A percentile compares a stretch with the other conserved stretches of the same genome.
Conservation (phyloP, 2,113 vertebrate species). For the Dascyllus trimaculatus region DNA sequence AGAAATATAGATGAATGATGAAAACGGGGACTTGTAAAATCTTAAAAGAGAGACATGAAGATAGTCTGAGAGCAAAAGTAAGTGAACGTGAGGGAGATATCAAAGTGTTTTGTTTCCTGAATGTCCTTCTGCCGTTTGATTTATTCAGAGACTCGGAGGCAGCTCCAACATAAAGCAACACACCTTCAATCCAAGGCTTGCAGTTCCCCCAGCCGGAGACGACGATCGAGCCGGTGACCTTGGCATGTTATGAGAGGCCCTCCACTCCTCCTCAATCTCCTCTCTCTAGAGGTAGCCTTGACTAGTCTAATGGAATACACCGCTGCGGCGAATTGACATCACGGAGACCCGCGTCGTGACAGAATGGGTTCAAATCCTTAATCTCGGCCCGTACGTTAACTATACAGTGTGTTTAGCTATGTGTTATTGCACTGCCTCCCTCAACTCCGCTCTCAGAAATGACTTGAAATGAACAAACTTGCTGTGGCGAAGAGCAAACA, state of each 20-base stretch:
- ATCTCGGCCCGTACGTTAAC: conserved; percentile 39
- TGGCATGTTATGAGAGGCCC: conserved; percentile 59
- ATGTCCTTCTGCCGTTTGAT: conserved; percentile 44
- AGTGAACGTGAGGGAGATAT: conserved; percentile 11
- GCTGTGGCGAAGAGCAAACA: not conserved
- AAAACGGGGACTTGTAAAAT: not conserved
- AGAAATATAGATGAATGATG: not conserved
- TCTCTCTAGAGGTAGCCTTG: conserved; percentile 43
- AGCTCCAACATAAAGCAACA: conserved; percentile 43
- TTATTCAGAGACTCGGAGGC: conserved; percentile 51
- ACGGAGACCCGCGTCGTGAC: conserved; percentile 24
- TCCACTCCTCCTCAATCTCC: conserved; percentile 49
- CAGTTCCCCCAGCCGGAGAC: conserved; percentile 20
- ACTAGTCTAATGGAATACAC: conserved; percentile 41
- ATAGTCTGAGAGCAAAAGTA: not conserved
- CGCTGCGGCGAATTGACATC: not conserved
- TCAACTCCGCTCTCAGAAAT: conserved; percentile 13
- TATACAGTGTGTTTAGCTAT: conserved; percentile 28
- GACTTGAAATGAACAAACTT: conserved; percentile 19
- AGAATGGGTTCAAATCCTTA: conserved; percentile 59
- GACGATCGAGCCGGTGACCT: conserved; percentile 49
- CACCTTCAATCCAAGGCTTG: conserved; percentile 47
- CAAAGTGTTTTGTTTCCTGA: conserved; percentile 18
- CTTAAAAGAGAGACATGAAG: not conserved
- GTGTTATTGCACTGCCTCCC: not conserved